These are phyloP conservation scores for Elanus axillaris DNA, from an alignment of 2,113 vertebrate genomes.

Conservation along the genomic window DNA sequence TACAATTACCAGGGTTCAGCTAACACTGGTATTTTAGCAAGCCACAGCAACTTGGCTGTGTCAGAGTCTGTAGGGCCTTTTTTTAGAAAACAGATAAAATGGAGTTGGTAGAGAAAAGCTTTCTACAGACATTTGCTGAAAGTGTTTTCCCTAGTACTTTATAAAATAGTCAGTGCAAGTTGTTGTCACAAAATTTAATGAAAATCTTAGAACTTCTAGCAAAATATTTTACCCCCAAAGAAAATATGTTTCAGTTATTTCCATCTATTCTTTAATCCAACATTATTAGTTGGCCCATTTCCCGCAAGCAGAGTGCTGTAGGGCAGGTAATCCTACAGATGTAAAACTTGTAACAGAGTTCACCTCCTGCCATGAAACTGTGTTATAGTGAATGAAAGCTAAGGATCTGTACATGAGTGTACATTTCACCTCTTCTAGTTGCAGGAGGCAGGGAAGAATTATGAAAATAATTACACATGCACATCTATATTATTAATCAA, in stretches of 20 bases:
- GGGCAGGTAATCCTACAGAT: background rate
- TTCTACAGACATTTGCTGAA: background rate
- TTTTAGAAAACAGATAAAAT: conserved; percentile 42
- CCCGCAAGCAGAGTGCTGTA: background rate
- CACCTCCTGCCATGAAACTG: background rate
- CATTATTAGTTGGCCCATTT: background rate
- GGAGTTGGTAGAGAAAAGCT: background rate
- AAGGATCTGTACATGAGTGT: background rate
- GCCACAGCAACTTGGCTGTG: conserved; percentile 28
- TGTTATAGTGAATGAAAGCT: background rate
- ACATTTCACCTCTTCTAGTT: background rate
- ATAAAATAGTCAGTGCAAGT: background rate
- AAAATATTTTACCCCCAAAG: background rate
- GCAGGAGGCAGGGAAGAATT: background rate
- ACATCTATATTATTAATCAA: background rate
- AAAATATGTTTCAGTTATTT: background rate
- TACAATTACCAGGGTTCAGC: conserved; percentile 4
- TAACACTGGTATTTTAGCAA: conserved; percentile 36
- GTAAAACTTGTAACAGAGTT: background rate
- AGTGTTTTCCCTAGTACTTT: background rate
- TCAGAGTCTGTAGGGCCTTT: background rate
- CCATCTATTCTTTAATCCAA: background rate
- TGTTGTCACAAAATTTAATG: background rate
- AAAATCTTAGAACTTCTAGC: background rate
- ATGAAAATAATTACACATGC: background rate